Base-by-base conservation (phyloP, 2,888 invertebrate species). In the Prosopocoilus inquinatus region DNA sequence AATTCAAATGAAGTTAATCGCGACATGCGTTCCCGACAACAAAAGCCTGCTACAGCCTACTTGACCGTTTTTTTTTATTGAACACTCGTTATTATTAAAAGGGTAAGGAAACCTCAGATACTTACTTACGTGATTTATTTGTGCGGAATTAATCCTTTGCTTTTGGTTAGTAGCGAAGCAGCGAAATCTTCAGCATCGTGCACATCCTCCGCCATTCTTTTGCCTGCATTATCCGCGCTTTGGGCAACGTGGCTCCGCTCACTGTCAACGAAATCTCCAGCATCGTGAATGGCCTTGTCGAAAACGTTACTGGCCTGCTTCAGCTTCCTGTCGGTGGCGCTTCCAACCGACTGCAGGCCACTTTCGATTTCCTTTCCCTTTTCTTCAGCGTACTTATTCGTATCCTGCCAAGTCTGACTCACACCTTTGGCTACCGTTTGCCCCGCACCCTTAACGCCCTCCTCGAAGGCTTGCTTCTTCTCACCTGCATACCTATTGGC, bases 201-300 rank as follows among this genome's bases (percentile, higher is more conserved):
- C n/a, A 55, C 50, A 5, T 57, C 63, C 20, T 63, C 59, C 43
- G 66, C 62, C 9, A 62, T 55, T 45, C 55, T 60, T 47, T 62
- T 60, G 33, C 63, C 63, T 12, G 61, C 55, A 41, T 67, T 65
- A 43, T 64, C 64, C n/a, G 65, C 50, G 32, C 58, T 62, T 15
- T 63, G 61, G 35, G 64, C 65, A 9, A 66, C n/a, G 38, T 66
- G 62, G 16, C 62, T 63, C n/a, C 64, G 51, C 50, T 66, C 66
- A 9, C 52, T 47, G 28, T 66, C 67, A 20, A 67, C 43, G 47
- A 56, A 66, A 34, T 59, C 50, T 20, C 62, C 60, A 2, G 64
- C 60, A 35, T 64, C 62, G 2, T 59, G 54, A 3, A 66, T 5
- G 43, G 51, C 63, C 50, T 64, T 55, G 41, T 62, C 61, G 7